Base-by-base conservation (phyloP, 2,113 vertebrate genomes). In the Oncorhynchus mykiss region DNA sequence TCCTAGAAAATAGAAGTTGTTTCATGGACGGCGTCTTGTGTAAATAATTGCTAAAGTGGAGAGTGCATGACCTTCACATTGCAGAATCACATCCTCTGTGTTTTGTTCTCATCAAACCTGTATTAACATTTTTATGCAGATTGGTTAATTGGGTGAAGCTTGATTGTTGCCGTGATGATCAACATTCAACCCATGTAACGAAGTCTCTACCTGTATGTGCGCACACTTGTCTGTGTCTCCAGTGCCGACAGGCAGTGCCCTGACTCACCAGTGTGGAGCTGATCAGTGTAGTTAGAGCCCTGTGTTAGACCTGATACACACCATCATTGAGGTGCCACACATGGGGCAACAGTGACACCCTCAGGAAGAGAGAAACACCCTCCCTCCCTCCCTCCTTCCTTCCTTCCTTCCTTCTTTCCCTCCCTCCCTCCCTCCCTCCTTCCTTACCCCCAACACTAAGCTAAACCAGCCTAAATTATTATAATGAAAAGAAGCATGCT, bases 291-390 rank as follows among this genome's bases (percentile, higher is more conserved):
- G 11, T 25, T 5, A 45, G 31, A 39, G 27, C 65, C 25, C 64
- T 16, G 24, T 29, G 16, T 29, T 51, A 12, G 64, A 7, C 59
- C 18, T 9, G n/a, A 7, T 62, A n/a, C 59, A 57, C 20, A 62
- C 59, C n/a, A 62, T n/a, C n/a, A 5, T 62, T 3, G 59, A 62
- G 59, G n/a, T 72, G 70, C 62, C 57, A 91, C 80, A 79, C 75
- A 88, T 82, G 85, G 87, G 85, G 85, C 90, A 92, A 93, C 88
- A 93, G 92, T 90, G 93, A 92, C 93, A 88, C 91, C 92, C 78
- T 86, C 91, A 93, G 92, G 93, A 76, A 20, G 74, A 86, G 68
- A 74, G 70, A 77, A 68, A 71, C 57, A 49, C 71, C n/a, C 8
- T 65, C 62, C 62, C 48, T 68, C 34, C 34, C 2, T 39, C 34